Evolutionary conservation across 2,888 invertebrate species (phyloP), one percentile per base, ranked within the genome.

Genomic region (Cheilosia variabilis): DNA sequence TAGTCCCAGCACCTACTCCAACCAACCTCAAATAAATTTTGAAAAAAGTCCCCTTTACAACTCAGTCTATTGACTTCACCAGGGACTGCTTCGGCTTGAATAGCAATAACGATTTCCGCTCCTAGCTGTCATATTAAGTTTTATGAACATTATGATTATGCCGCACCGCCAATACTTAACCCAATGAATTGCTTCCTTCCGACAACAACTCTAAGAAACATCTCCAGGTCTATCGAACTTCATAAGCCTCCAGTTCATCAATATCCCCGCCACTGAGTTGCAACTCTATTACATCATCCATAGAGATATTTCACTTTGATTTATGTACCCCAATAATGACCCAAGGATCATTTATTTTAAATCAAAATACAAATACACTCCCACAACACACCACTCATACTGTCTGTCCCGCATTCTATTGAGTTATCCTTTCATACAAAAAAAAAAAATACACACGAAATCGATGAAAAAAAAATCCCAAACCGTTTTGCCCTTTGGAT

Each of bases 261-360:
- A 47, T 37, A 37, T 43, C 27, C 41, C 31, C 31, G 52, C 22
- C 24, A 52, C 24, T 52, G 52, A 27, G 60, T 19, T 47, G 24
- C 55, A 55, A 53, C 66, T 80, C 73, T 37, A 72, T 53, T 72
- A 73, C 60, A 57, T 57, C 55, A 78, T 63, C 50, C 53, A 65
- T 71, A 53, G 5, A 60, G 73, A 82, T 68, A 62, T 63, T 68
- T 83, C 72, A 53, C 57, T 79, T 66, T 73, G 79, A 79, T 79
- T 83, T 79, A 83, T 79, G 19, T 37, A 57, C 78, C 72, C 78
- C 31, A 63, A 66, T 55, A 72, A 83, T 78, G 82, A 83, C 77
- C 82, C 57, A 27, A 63, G 66, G 63, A 83, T 73, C 78, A 78
- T 83, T 83, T 79, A 83, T 83, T 83, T 83, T 83, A 78, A 79